These are phyloP conservation scores for Antechinus stuartii DNA, from an alignment of 2,113 vertebrate genomes.

Conservation along the genomic window DNA sequence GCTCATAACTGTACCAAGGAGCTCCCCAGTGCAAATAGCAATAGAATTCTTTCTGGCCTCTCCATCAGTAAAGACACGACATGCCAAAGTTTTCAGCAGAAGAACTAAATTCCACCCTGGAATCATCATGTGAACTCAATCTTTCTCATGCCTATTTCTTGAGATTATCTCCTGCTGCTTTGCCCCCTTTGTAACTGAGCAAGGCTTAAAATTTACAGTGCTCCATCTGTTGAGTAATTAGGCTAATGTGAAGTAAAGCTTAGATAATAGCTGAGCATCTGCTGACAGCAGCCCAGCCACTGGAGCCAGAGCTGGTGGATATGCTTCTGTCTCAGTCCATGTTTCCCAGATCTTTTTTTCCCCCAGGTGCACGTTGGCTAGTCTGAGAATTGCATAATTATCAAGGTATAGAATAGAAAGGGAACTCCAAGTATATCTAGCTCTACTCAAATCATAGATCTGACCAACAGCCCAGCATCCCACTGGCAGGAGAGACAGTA, in stretches of 20 bases:
- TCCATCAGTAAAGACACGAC: background rate
- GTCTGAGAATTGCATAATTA: background rate
- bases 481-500: background rate
- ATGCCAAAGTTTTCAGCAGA: accelerated
- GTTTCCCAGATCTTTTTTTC: background rate
- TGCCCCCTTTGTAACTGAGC: background rate
- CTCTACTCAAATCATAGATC: background rate
- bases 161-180: background rate
- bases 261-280: background rate
- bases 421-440: background rate
- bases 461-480: background rate
- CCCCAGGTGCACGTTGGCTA: background rate
- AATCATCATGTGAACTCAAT: background rate
- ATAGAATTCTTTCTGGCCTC: background rate
- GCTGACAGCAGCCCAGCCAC: background rate
- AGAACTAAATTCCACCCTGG: background rate
- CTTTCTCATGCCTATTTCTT: background rate
- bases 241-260: background rate
- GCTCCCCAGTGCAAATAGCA: background rate
- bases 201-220: accelerated
- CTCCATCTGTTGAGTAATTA: background rate
- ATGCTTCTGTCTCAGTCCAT: background rate
- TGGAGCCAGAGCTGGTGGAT: accelerated
- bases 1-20: background rate
- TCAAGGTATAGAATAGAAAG: background rate